These are phyloP conservation scores for Aspidoscelis tigris DNA, from an alignment of 2,113 vertebrate genomes.

Conservation along the genomic window DNA sequence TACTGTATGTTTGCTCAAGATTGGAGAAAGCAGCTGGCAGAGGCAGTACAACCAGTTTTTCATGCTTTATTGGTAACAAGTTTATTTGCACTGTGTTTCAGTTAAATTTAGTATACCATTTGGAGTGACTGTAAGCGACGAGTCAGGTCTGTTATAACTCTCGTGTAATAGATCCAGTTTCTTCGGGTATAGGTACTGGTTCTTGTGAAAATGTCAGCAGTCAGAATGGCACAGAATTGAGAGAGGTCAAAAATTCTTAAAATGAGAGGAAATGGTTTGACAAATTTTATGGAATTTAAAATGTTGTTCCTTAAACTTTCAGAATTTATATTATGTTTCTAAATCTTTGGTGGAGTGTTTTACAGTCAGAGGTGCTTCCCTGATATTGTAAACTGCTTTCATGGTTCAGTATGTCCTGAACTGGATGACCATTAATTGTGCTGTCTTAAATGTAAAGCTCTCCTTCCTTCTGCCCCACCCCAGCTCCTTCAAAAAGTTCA, in stretches of 20 bases:
- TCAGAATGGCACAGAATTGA: background rate
- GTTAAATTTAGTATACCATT: background rate
- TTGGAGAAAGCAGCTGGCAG: background rate
- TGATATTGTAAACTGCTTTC: background rate
- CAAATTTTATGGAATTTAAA: background rate
- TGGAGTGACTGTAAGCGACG: background rate
- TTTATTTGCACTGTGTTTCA: background rate
- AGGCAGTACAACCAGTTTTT: background rate
- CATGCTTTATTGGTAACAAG: background rate
- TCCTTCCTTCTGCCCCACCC: background rate
- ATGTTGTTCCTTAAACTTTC: background rate
- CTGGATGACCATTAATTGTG: background rate
- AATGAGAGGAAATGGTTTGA: background rate
- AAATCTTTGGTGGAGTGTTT: background rate
- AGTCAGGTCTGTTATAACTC: background rate
- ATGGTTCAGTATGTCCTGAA: slow-evolving; percentile 16
- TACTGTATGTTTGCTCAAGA: background rate
- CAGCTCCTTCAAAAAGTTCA: background rate
- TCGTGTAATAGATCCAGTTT: background rate
- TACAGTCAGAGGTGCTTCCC: background rate
- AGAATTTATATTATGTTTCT: background rate
- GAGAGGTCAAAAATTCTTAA: background rate
- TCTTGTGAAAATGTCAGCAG: background rate
- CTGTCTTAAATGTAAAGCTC: slow-evolving; percentile 31
- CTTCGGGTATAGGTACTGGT: background rate